A percentile compares a stretch with the other conserved stretches of the same genome.
phyloP scores from a whole-genome alignment of 1,140 invertebrate species.

The Agrypnia vestita region DNA sequence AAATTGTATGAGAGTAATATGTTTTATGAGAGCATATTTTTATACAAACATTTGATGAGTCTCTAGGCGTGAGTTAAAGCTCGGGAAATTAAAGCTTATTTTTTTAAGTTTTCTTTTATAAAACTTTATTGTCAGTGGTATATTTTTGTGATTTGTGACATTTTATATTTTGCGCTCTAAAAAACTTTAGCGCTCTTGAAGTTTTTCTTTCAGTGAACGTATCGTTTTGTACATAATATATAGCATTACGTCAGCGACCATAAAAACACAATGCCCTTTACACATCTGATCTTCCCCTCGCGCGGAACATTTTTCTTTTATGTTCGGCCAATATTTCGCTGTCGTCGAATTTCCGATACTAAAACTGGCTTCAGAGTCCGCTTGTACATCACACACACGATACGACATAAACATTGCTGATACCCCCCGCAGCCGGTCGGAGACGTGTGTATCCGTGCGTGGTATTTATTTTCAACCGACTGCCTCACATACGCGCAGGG shows the following conservation, averaged over 20 bases:
- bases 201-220: neutral
- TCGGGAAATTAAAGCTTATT: neutral
- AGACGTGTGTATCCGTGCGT: conserved; percentile 13
- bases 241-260: neutral
- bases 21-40: no score
- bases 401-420: conserved; percentile 18
- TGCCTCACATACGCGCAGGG: conserved; percentile 1
- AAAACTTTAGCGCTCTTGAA: neutral
- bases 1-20: no score
- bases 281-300: conserved; percentile 2
- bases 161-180: neutral
- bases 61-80: neutral
- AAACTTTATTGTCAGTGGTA: conserved; percentile 16
- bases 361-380: conserved; percentile 1
- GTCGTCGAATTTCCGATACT: neutral
- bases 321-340: conserved; percentile 23
- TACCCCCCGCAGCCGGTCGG: neutral
- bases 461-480: neutral
- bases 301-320: conserved; percentile 27
- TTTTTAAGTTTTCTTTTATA: neutral
- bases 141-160: neutral
- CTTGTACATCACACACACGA: conserved; percentile 2
- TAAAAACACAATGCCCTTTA: conserved; percentile 25
- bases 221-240: neutral
- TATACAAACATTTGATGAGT: neutral